Evolutionary conservation across 2,797 vertebrate species (phyloP).

Genomic region (Gallinago nigripennis): DNA sequence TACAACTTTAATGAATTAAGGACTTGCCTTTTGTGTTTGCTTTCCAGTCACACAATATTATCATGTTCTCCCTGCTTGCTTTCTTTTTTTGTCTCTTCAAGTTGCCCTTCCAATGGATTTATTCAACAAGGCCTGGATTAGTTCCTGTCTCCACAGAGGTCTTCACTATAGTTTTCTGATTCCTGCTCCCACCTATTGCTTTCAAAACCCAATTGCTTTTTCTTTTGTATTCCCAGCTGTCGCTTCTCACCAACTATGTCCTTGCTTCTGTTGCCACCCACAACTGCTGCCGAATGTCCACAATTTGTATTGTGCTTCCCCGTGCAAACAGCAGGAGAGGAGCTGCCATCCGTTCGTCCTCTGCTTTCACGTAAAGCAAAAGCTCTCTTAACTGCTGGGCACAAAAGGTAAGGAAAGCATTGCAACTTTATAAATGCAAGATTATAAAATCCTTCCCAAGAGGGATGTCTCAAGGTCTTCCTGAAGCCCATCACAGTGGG

Average conservation of each 20-base stretch:
- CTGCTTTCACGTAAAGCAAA: neutral
- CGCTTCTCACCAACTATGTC: neutral
- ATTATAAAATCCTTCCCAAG: neutral
- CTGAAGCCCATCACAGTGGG: neutral
- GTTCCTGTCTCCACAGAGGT: neutral
- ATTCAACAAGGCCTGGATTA: neutral
- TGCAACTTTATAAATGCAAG: neutral
- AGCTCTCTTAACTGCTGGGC: neutral
- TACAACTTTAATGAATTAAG: neutral
- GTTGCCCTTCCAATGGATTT: neutral
- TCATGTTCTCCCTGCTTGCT: neutral
- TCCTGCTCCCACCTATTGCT: neutral
- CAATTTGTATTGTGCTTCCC: neutral
- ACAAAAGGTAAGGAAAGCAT: neutral
- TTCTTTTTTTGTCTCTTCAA: neutral
- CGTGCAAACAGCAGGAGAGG: neutral
- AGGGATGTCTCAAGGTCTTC: neutral
- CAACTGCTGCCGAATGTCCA: neutral
- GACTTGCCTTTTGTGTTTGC: neutral
- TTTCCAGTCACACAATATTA: neutral
- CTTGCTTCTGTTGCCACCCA: neutral
- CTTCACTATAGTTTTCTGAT: neutral
- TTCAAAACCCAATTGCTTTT: neutral
- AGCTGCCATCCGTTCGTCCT: neutral
- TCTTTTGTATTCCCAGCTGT: constrained; percentile 30